phyloP scores from a whole-genome alignment of 2,797 vertebrate species.

The Onychomys arenicola region DNA sequence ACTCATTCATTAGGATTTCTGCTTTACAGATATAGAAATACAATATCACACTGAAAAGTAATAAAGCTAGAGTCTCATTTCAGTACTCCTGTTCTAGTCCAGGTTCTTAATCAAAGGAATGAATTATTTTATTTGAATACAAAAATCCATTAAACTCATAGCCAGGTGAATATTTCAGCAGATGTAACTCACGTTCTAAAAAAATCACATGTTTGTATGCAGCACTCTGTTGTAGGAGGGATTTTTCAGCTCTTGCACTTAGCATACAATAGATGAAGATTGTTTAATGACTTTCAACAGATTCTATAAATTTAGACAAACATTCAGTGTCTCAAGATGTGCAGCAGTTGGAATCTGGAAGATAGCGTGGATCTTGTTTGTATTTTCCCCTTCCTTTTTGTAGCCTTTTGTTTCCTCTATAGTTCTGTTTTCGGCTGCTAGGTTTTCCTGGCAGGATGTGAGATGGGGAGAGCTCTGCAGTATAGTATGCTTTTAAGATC shows the following conservation, averaged over 20 bases:
- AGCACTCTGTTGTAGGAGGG: not conserved
- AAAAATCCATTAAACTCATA: not conserved
- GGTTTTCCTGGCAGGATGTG: not conserved
- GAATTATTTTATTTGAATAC: not conserved
- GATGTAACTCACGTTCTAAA: not conserved
- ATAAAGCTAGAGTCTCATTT: not conserved
- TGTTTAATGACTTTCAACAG: not conserved
- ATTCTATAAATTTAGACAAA: not conserved
- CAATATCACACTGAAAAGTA: not conserved
- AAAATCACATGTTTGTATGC: not conserved
- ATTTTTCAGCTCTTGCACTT: accelerated
- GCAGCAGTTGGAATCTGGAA: not conserved
- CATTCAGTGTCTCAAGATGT: not conserved
- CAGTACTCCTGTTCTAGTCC: not conserved
- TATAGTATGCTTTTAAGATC: not conserved
- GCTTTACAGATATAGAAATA: not conserved
- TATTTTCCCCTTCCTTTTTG: not conserved
- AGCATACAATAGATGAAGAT: not conserved
- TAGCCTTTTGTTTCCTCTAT: not conserved
- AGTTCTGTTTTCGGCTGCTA: not conserved
- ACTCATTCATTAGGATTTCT: not conserved
- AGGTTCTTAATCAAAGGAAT: slow-evolving; percentile 8
- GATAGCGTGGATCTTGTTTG: not conserved
- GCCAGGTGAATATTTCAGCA: not conserved
- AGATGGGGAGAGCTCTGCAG: not conserved